phyloP scores from a whole-genome alignment of 2,113 vertebrate species.

The Oenanthe melanoleuca region DNA sequence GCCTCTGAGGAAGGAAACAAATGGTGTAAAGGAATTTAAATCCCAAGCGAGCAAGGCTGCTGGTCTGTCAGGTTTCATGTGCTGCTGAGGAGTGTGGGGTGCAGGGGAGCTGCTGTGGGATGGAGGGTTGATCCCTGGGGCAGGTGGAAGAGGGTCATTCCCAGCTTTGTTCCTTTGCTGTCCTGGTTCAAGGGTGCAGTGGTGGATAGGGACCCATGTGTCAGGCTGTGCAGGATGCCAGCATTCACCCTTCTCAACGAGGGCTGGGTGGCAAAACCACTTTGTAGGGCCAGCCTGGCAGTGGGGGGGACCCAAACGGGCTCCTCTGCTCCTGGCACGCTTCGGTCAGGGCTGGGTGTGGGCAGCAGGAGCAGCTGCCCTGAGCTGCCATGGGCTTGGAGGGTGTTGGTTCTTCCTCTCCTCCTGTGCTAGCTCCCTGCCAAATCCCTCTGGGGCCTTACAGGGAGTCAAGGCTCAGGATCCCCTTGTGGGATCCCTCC shows the following conservation, averaged over 20 bases:
- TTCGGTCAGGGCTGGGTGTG: background rate
- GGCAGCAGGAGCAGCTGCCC: background rate
- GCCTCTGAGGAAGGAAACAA: background rate
- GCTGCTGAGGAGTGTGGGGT: background rate
- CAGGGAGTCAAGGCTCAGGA: too few relatives aligned
- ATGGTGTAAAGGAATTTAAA: slow-evolving; percentile 20
- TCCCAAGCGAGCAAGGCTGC: background rate
- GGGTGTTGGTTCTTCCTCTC: background rate
- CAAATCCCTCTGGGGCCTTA: background rate
- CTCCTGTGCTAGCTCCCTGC: background rate
- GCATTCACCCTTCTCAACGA: background rate
- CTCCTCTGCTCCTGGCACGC: background rate
- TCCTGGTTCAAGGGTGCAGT: rapidly evolving
- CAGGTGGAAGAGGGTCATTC: background rate
- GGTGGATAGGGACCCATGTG: rapidly evolving
- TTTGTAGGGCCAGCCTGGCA: rapidly evolving
- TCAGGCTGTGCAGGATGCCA: background rate
- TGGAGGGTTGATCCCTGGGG: background rate
- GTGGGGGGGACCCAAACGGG: background rate
- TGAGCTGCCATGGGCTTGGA: background rate
- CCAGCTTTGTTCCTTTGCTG: background rate
- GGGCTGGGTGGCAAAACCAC: background rate
- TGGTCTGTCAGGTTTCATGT: background rate
- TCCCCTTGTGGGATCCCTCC: background rate
- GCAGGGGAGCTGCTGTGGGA: background rate